Base-by-base conservation (phyloP, 2,113 vertebrate species). In the Sisor rabdophorus region DNA sequence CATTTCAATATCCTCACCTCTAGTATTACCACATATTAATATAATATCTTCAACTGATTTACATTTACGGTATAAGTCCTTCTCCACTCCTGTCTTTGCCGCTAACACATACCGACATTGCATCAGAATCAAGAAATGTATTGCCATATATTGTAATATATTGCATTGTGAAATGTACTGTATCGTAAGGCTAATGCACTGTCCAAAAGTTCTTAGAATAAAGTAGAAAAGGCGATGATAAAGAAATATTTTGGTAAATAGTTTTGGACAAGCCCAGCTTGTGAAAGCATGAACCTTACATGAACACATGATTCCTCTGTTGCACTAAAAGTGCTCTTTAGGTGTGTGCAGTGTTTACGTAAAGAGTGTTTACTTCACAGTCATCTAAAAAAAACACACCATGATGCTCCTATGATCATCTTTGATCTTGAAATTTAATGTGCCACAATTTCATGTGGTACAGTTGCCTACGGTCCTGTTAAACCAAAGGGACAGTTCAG, bases 341-440 rank as follows among this genome's bases (percentile, higher is more conserved):
- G 53, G 56, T 47, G 44, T 64, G 72, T 71, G 68, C 32, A 16
- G 36, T 68, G 54, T 79, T 79, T 60, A 76, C 77, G n/a, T 69
- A 76, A 82, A 64, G 76, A 76, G 75, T 47, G 55, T 67, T 76
- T 79, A 61, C 76, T 78, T 81, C 48, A 81, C 60, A 78, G 65
- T 52, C 69, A 56, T 78, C 44, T 65, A 60, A 52, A 72, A n/a
- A 73, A 78, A 78, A 48, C 55, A 67, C 67, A 72, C 54, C 75
- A 81, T 54, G 48, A 28, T 67, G 26, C 77, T 69, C 53, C 48
- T 40, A 40, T 53, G 36, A 16, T 61, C 6, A 28, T 15, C 54
- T 79, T 79, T 79, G 73, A 82, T 69, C 52, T 60, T 55, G 19
- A 54, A 69, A 73, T 36, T 60, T n/a, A 20, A 55, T 15, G 22